Base-by-base conservation (phyloP, 2,113 vertebrate genomes). In the Stomatorhinus ivindoensis region DNA sequence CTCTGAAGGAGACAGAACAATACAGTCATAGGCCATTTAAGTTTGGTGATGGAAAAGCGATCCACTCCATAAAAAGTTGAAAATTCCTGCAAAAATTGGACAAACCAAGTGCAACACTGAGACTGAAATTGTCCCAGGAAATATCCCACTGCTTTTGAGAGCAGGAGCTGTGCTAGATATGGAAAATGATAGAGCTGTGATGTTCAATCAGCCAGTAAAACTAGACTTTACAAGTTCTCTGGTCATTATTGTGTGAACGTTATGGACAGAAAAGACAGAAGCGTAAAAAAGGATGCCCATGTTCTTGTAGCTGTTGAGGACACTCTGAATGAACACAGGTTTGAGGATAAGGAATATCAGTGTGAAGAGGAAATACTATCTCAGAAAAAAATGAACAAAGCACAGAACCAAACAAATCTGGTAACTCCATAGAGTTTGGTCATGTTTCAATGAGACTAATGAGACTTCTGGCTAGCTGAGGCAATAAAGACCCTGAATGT, bases 41-140 rank as follows among this genome's bases (percentile, higher is more conserved):
- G 3, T 92, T 92, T 58, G 61, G 61, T 0, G 85, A 91, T 88
- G 86, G 88, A 3, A 89, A 47, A 86, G 4, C 88, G 61, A 84
- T 92, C 1, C 53, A 86, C 15, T 90, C 85, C 2, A 88, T 73
- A 39, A 90, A 61, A n/a, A 85, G 65, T 58, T 91, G 13, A 89
- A 73, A 88, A 86, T 91, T 13, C 80, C 42, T 17, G 80, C 42
- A 46, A 83, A 83, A 83, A 83, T 83, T 21, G 15, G 87, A 61
- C 21, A 61, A 61, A n/a, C 58, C n/a, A 65, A 27, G 8, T 65
- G 58, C 24, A 65, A 65, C 58, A 90, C 88, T 46, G 90, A 90
- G 31, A 89, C 89, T 51, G 88, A 91, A 89, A 87, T 91, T 19
- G 88, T 91, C 44, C 61, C 89, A 51, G 73, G 3, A 55, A 47